Conservation (phyloP, 1,140 invertebrate genomes). For the Macrobrachium rosenbergii region DNA sequence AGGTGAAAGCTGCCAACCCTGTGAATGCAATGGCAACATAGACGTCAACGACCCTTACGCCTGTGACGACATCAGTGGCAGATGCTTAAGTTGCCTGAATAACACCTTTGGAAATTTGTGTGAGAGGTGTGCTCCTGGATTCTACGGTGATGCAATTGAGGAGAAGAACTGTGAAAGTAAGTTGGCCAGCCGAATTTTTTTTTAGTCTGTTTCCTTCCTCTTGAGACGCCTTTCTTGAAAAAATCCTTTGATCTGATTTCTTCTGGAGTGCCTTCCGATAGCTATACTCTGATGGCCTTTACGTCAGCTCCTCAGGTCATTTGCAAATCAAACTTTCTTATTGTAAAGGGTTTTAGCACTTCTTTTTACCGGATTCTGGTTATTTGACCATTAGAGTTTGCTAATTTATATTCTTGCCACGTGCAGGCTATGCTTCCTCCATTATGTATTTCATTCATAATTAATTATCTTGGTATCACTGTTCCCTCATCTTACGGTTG, state of each 20-base stretch:
- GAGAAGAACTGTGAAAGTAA: slow-evolving; percentile 89
- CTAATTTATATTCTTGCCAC: no score
- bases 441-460: no score
- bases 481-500: no score
- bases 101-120: slow-evolving; percentile 92
- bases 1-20: slow-evolving; percentile 88
- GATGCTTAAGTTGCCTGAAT: slow-evolving; percentile 89
- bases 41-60: slow-evolving; percentile 82
- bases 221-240: background rate
- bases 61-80: slow-evolving; percentile 90
- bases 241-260: background rate
- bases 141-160: slow-evolving; percentile 91
- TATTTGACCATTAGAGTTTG: no score
- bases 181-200: slow-evolving; percentile 55
- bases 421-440: no score
- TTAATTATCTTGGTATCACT: no score
- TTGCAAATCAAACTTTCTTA: no score
- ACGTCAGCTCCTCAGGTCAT: no score
- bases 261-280: no score
- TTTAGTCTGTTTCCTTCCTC: background rate
- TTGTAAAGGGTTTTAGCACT: no score
- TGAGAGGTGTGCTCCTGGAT: slow-evolving; percentile 89
- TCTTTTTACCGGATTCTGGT: no score
- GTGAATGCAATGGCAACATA: slow-evolving; percentile 94
- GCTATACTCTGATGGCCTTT: no score